Evolutionary conservation across 2,797 vertebrate genomes (phyloP).

Genomic region (Sebastes wilsoni): DNA sequence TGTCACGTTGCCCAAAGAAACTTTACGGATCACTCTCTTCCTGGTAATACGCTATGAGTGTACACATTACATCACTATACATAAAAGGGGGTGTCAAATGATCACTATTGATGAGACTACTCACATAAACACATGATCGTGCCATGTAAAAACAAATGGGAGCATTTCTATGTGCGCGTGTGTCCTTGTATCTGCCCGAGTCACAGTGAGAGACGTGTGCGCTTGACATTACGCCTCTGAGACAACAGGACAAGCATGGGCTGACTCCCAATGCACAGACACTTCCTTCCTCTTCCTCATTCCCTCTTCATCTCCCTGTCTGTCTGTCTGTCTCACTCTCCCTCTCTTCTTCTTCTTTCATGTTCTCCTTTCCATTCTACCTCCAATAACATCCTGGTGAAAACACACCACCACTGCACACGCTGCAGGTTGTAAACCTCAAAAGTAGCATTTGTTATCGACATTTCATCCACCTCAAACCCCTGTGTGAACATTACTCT

Average conservation of each 20-base stretch:
- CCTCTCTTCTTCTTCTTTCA: background rate
- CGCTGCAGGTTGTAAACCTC: background rate
- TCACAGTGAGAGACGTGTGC: conserved; percentile 12
- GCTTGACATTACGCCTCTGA: conserved; percentile 31
- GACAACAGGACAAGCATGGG: conserved; percentile 34
- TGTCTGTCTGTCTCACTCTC: background rate
- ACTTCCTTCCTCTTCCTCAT: conserved; percentile 20
- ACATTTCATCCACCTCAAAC: background rate
- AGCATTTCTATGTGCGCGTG: background rate
- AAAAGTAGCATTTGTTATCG: background rate
- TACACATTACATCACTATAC: no score
- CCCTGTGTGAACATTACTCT: background rate
- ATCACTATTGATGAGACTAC: background rate
- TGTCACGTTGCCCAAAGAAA: background rate
- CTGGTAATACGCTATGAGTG: no score
- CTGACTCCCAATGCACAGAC: conserved; percentile 28
- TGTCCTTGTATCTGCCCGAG: conserved; percentile 20
- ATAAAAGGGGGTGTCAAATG: background rate
- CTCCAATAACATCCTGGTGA: background rate
- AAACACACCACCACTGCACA: background rate
- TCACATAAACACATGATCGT: background rate
- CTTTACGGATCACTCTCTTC: background rate
- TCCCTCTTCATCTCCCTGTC: background rate
- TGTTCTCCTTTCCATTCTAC: background rate
- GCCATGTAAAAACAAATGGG: background rate